Percentiles rank a stretch among this genome's conserved stretches.
phyloP scores from a whole-genome alignment of 2,888 invertebrate genomes.

The Isoperla grammatica region DNA sequence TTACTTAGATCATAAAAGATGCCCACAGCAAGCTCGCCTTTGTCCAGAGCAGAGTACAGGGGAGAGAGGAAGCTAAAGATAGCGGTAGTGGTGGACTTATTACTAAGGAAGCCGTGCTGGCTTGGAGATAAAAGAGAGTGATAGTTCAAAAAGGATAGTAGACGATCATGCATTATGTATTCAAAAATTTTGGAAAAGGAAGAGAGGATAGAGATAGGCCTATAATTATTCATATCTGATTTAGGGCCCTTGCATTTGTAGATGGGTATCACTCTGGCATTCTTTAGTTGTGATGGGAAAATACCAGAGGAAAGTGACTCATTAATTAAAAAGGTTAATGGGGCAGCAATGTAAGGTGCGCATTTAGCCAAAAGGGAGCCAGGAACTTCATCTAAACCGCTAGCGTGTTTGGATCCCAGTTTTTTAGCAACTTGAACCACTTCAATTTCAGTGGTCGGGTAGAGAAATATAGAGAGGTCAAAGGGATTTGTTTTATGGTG shows the following conservation, averaged over 20 bases:
- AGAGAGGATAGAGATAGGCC: slow-evolving; percentile 21
- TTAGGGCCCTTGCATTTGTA: slow-evolving; percentile 16
- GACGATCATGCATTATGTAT: background rate
- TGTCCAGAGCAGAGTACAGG: slow-evolving; percentile 8
- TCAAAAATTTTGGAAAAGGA: slow-evolving; percentile 21
- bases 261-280: slow-evolving; percentile 14
- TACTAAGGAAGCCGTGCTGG: slow-evolving; percentile 22
- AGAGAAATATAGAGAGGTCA: too few relatives aligned
- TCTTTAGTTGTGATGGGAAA: slow-evolving; percentile 20
- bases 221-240: background rate
- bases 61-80: slow-evolving; percentile 3
- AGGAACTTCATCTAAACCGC: slow-evolving; percentile 12
- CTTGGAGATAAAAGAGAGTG: slow-evolving; percentile 2
- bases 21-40: background rate
- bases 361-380: background rate
- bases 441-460: too few relatives aligned
- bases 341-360: background rate
- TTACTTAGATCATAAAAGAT: slow-evolving; percentile 22
- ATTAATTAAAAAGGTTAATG: slow-evolving; percentile 15
- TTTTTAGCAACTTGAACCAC: too few relatives aligned
- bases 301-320: background rate
- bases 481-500: too few relatives aligned
- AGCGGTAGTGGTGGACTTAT: slow-evolving; percentile 14
- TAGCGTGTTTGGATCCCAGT: background rate
- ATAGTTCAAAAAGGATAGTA: slow-evolving; percentile 8